Percentiles rank a stretch among this genome's conserved stretches.
Evolutionary conservation across 2,113 vertebrate species (phyloP).

Genomic region (human): DNA sequence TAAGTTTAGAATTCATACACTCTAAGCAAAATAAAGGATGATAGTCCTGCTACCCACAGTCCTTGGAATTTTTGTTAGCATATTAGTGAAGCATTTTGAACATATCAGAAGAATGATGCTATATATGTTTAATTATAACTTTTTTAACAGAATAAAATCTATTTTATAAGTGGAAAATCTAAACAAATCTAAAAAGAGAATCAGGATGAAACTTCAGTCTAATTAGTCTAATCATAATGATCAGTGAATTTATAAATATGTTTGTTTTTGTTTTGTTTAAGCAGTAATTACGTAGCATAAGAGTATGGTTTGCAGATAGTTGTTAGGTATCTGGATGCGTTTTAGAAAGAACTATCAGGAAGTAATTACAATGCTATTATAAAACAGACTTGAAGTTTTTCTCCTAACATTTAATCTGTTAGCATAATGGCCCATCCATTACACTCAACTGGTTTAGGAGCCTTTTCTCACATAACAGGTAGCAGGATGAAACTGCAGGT

Average conservation of each 20-base stretch:
- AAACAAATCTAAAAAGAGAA: constrained; percentile 30
- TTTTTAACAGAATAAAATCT: constrained; percentile 30
- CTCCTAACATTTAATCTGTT: neutral
- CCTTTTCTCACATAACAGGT: neutral
- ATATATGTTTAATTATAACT: constrained; percentile 44
- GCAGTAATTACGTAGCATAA: neutral
- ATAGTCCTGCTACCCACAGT: neutral
- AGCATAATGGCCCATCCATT: neutral
- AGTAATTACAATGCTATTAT: neutral
- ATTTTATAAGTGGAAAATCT: constrained; percentile 32
- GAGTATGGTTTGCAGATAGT: neutral
- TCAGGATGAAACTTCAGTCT: neutral
- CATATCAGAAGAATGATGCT: constrained; percentile 7
- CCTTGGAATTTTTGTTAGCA: neutral
- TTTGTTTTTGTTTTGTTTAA: neutral
- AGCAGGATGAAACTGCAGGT: neutral
- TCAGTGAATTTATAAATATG: constrained; percentile 33
- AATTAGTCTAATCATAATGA: neutral
- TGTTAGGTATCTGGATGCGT: neutral
- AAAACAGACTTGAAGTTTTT: constrained; percentile 27
- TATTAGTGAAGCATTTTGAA: constrained; percentile 34
- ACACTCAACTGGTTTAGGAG: neutral
- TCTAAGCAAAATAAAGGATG: neutral
- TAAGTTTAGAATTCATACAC: constrained; percentile 17
- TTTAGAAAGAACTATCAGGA: constrained; percentile 3